Percentiles rank a stretch among this genome's conserved stretches.
Conservation (phyloP, 1,140 invertebrate species). For the Cydia pomonella region DNA sequence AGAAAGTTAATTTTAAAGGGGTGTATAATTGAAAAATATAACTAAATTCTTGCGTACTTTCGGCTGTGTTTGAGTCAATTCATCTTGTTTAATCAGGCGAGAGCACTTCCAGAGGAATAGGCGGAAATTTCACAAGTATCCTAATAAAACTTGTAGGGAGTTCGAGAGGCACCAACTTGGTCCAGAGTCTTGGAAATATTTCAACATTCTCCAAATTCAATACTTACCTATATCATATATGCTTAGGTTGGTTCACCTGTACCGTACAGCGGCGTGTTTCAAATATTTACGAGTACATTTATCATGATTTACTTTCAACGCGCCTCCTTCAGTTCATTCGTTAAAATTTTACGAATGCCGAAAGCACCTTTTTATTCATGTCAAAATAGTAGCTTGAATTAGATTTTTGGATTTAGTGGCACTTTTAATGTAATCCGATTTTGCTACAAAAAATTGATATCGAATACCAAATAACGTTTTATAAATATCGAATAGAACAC, state of each 20-base stretch:
- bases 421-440: neutral
- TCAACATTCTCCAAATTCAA: conserved; percentile 65
- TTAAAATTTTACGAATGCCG: conserved; percentile 26
- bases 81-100: conserved; percentile 77
- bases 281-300: conserved; percentile 37
- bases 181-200: conserved; percentile 55
- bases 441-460: neutral
- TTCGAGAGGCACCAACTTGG: conserved; percentile 52
- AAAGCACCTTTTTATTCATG: conserved; percentile 13
- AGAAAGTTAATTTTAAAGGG: conserved; percentile 16
- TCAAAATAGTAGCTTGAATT: neutral
- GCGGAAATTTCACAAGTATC: conserved; percentile 78
- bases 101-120: conserved; percentile 69
- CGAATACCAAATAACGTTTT: neutral
- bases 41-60: conserved; percentile 48
- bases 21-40: conserved; percentile 61
- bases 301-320: conserved; percentile 37
- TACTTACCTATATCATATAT: conserved; percentile 39
- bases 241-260: conserved; percentile 16
- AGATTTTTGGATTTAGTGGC: neutral
- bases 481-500: neutral
- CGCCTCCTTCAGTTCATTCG: conserved; percentile 23
- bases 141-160: conserved; percentile 76
- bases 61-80: conserved; percentile 66
- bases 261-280: conserved; percentile 31